Evolutionary conservation across 2,113 vertebrate species (phyloP), one percentile per base, ranked within the genome.

Genomic region (Dipodomys stephensi): DNA sequence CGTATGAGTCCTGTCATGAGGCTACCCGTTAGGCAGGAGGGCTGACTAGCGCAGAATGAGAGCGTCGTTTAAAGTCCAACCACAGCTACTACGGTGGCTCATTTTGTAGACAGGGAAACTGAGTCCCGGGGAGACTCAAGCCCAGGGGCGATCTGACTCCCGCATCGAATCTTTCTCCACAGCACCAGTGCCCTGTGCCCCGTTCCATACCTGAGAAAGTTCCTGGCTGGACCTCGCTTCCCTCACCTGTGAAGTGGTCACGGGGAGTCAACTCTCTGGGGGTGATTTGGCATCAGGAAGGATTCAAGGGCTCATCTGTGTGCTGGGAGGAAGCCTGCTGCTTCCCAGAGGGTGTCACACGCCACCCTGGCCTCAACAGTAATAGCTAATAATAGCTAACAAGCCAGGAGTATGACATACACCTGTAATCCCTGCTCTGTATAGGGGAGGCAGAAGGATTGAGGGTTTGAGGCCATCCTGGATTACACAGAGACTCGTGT

Each of bases 1-100:
- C 19, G 0, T 5, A 6, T 0, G 20, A 12, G 9, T 6, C 44
- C 27, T 12, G 8, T 8, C 49, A 9, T 12, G 49, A 49, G 9
- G 49, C 49, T 12, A 49, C 10, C 49, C 49, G 49, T 49, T 49
- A 49, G 49, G 12, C 12, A 12, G 49, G 9, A 49, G 49, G 12
- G 15, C 53, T 57, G 15, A 4, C 53, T 57, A 18, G 53, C 53
- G 53, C 12, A 18, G 53, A 13, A 57, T 12, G 62, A 46, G 18
- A 32, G 35, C 5, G 6, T 60, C 49, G 1, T 18, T 60, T 22
- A 76, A 53, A 16, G 6, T 76, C 69, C 84, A 64, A 7, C 53
- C 15, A 20, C 9, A 73, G 30, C n/a, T 57, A 11, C n/a, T 62
- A 28, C 2, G 19, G 69, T 13, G 39, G 80, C 18, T 69, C 46